Conservation (phyloP, 2,113 vertebrate genomes). For the Antechinus flavipes region DNA sequence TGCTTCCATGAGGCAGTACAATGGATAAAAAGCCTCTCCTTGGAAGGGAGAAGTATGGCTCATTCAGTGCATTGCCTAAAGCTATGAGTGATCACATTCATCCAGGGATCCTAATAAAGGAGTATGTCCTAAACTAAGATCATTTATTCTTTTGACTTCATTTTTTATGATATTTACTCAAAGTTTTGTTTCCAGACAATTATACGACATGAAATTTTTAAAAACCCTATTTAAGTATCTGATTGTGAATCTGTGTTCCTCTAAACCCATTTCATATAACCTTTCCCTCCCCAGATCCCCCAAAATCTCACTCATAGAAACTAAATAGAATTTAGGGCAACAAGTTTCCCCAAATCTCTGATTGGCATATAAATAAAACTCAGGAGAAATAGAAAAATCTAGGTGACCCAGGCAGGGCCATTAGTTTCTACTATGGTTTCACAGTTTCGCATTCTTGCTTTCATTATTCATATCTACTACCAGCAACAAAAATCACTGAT, state of each 20-base stretch:
- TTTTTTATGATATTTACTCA: neutral
- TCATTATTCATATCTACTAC: neutral
- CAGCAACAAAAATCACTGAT: conserved; percentile 1
- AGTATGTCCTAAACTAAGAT: neutral
- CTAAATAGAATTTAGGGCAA: neutral
- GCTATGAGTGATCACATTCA: neutral
- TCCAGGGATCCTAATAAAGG: neutral
- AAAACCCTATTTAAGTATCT: neutral
- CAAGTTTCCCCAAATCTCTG: neutral
- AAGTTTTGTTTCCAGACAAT: neutral
- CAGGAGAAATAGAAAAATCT: neutral
- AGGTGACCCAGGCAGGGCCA: conserved; percentile 2
- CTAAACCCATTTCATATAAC: neutral
- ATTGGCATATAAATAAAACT: neutral
- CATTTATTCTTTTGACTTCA: neutral
- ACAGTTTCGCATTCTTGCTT: neutral
- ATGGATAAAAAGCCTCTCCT: neutral
- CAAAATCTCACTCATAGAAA: neutral
- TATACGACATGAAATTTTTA: neutral
- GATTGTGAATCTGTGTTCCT: neutral
- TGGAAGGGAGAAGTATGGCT: neutral
- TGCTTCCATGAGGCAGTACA: neutral
- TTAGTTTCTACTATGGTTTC: neutral
- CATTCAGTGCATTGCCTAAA: neutral
- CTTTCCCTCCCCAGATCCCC: neutral